These are phyloP conservation scores for Drosophila quinaria DNA, from an alignment of 2,888 invertebrate species.

Conservation along the genomic window DNA sequence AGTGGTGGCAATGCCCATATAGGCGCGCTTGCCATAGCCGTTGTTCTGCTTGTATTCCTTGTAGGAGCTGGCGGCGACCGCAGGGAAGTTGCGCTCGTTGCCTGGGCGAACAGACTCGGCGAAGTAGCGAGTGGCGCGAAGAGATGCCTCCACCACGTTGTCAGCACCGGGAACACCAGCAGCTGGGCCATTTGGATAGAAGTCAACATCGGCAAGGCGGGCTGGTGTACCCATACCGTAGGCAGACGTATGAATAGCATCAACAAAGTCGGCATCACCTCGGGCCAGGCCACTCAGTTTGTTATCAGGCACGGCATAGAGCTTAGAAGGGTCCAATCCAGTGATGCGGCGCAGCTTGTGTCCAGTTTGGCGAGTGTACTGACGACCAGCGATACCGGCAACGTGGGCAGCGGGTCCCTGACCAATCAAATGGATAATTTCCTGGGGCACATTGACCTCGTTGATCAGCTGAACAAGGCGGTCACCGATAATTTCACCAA, in stretches of 20 bases:
- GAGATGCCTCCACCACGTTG: constrained; percentile 81
- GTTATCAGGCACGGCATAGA: constrained; percentile 68
- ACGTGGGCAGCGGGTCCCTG: constrained; percentile 83
- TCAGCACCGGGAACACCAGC: constrained; percentile 78
- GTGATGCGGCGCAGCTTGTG: constrained; percentile 83
- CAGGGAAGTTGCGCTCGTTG: constrained; percentile 84
- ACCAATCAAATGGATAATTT: constrained; percentile 83
- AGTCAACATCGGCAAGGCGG: constrained; percentile 83
- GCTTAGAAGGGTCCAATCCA: constrained; percentile 82
- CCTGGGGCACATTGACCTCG: constrained; percentile 68
- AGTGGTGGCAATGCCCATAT: constrained; percentile 83
- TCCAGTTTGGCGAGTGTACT: constrained; percentile 79
- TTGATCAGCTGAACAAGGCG: constrained; percentile 74
- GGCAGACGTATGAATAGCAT: constrained; percentile 83
- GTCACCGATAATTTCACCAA: constrained; percentile 78
- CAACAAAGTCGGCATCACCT: constrained; percentile 85
- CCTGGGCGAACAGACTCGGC: constrained; percentile 84
- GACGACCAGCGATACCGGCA: constrained; percentile 82
- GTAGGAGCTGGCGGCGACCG: constrained; percentile 80
- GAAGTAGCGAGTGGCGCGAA: constrained; percentile 82
- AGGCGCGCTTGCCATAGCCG: constrained; percentile 79
- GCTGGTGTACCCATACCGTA: constrained; percentile 75
- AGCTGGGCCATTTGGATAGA: constrained; percentile 83
- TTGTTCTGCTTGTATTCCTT: constrained; percentile 79
- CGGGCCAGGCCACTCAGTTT: constrained; percentile 78